A percentile compares a stretch with the other conserved stretches of the same genome.
These are phyloP conservation scores for Brachionus rotundiformis DNA, from an alignment of 1,140 invertebrate genomes.

Conservation along the genomic window DNA sequence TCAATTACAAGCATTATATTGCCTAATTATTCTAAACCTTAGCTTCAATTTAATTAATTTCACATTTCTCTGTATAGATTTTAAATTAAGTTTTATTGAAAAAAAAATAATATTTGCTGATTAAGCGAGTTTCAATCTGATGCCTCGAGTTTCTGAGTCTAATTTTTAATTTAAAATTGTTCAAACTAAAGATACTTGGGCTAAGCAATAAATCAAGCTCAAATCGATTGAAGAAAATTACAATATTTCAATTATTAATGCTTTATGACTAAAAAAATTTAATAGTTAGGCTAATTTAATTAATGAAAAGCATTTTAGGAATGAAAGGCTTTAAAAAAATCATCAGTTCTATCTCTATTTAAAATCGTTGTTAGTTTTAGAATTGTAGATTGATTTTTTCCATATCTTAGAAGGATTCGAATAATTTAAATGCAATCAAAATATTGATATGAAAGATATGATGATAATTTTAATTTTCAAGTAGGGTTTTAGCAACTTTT, in stretches of 20 bases:
- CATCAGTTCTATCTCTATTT: background rate
- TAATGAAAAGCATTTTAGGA: background rate
- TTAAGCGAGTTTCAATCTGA: background rate
- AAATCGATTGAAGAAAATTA: background rate
- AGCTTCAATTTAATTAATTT: constrained; percentile 45
- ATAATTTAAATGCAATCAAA: background rate
- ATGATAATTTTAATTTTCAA: background rate
- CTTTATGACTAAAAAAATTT: constrained; percentile 7
- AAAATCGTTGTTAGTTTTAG: background rate
- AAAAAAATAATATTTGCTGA: background rate
- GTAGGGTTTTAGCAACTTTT: background rate
- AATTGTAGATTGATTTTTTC: constrained; percentile 7
- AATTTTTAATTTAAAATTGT: background rate
- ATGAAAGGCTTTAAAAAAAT: background rate
- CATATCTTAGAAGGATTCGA: constrained; percentile 1
- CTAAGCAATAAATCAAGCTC: background rate
- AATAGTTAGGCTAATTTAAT: background rate
- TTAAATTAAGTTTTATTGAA: background rate
- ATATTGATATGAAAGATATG: background rate
- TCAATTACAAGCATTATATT: constrained; percentile 1
- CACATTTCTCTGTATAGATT: constrained; percentile 4
- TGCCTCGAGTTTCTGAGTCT: background rate
- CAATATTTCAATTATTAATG: constrained; percentile 38
- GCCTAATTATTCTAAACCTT: background rate
- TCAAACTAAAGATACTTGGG: background rate